Base-by-base conservation (phyloP, 2,113 vertebrate genomes). In the Ardeotis arabs region DNA sequence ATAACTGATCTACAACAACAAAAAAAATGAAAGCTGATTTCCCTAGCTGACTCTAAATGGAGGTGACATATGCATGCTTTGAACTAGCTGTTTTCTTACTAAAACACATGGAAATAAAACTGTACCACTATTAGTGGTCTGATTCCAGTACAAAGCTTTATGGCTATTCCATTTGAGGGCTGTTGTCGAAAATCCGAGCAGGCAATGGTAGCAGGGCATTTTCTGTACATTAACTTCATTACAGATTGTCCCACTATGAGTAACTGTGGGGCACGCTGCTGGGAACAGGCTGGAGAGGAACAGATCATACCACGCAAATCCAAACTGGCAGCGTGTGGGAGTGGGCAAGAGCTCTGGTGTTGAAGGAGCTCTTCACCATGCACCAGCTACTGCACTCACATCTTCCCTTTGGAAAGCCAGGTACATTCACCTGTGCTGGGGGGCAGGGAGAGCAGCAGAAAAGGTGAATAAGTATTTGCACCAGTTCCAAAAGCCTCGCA, bases 231-330 rank as follows among this genome's bases (percentile, higher is more conserved):
- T 20, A 37, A 5, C 14, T 44, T 77, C 35, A 39, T 31, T 53
- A 23, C 0, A 4, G 41, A n/a, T 17, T 59, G 25, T 45, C 47
- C 89, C 56, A 47, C n/a, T 33, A 21, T 0, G 0, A 33, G 37
- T 33, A 21, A 70, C n/a, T 59, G 44, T 72, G 79, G 31, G 59
- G 18, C 60, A 50, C 1, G 0, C 14, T 70, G 41, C 53, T 82
- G 50, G 39, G 19, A 94, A 73, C 52, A 72, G 66, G 37, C 41
- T 77, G 67, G 50, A 81, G 68, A 31, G 60, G 37, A 87, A 84
- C 63, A 72, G 89, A 59, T 59, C 72, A 7, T 12, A 47, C 45
- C 94, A 45, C 2, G 2, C 18, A 4, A 55, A 84, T 60, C 80
- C 68, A 59, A 84, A 74, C 72, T 25, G 69, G 72, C 89, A 87